Evolutionary conservation across 92 coral and sea anemone species (phyloP), one percentile per base, ranked within the genome.

Genomic region (Siderastrea siderea): DNA sequence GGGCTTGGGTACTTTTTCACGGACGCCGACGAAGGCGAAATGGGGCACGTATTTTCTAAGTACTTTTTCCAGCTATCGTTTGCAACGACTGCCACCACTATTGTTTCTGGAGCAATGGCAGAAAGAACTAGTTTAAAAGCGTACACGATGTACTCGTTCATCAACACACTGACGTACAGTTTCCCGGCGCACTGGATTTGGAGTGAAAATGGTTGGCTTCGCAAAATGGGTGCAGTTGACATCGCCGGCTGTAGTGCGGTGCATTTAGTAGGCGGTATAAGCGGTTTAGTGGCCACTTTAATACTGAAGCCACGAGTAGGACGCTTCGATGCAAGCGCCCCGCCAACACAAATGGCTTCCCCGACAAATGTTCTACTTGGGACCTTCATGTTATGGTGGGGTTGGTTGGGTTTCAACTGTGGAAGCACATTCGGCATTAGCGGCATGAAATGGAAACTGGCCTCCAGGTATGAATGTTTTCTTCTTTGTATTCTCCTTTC

Each of bases 361-460:
- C 96, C 98, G 14, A 91, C 98, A 19, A 95, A 95, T 70, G 95
- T 95, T n/a, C 78, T 95, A 43, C 87, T 95, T 16, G 98, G 98
- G 3, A 95, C 98, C 1, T 95, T 93, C 59, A 95, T 95, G 98
- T 47, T 95, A 45, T 95, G 98, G 98, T 95, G 98, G 98, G 98
- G 98, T 2, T 95, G 98, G 98, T 90, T 95, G 15, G 98, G 98
- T 2, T 95, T 95, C 79, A 95, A 95, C 80, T 95, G 98, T 69
- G 98, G 98, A 3, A 95, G 98, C 86, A 95, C 98, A 5, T 95
- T 95, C 81, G 98, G 98, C 8, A 89, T 94, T n/a, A 95, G 92
- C 47, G 98, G 98, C 59, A 93, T 82, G 72, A 95, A 93, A 60
- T 95, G 98, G 98, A 95, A 91, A 71, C 94, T 95, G 11, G 98